phyloP scores from a whole-genome alignment of 2,888 invertebrate genomes.

The Geophilus truncorum region DNA sequence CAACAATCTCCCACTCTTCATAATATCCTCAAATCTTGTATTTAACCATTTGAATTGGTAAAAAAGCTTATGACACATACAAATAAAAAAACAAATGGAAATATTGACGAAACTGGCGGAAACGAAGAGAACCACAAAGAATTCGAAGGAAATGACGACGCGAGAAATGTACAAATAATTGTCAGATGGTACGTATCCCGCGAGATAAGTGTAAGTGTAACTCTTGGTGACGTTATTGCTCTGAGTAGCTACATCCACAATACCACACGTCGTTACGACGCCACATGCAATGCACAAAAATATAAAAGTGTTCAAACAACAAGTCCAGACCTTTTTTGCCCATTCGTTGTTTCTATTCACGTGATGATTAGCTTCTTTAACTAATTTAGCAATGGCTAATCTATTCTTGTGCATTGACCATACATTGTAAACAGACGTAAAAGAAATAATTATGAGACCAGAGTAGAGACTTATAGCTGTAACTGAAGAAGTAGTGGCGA shows the following conservation, averaged over 20 bases:
- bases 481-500: too few relatives aligned
- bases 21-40: neutral
- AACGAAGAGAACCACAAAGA: neutral
- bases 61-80: neutral
- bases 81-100: neutral
- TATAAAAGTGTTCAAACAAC: neutral
- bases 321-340: neutral
- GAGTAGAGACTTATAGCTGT: neutral
- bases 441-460: neutral
- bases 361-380: neutral
- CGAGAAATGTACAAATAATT: neutral
- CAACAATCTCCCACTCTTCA: neutral
- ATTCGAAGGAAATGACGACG: neutral
- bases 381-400: neutral
- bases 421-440: neutral
- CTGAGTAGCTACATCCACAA: too few relatives aligned
- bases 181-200: neutral
- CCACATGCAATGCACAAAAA: too few relatives aligned
- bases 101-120: neutral
- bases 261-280: too few relatives aligned
- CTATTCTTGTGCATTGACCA: neutral
- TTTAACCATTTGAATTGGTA: neutral
- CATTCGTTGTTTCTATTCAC: neutral
- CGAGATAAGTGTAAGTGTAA: neutral
- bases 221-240: neutral